phyloP scores from a whole-genome alignment of 23 tunicate genomes.

The Trididemnum nubilum region DNA sequence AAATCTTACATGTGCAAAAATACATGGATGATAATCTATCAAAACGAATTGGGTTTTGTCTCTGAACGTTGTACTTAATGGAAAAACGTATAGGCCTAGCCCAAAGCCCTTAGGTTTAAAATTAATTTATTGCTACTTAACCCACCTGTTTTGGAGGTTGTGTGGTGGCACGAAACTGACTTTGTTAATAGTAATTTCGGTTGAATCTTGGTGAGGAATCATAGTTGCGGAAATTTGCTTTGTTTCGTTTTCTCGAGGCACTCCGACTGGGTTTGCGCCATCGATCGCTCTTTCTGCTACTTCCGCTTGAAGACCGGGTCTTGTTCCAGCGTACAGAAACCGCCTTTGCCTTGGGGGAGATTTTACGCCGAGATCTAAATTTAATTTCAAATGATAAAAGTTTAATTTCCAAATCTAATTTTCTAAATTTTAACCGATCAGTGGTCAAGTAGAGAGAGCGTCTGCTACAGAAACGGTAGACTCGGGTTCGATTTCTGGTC shows the following conservation, averaged over 20 bases:
- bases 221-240: neutral
- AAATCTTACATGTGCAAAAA: too few relatives aligned
- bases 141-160: neutral
- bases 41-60: too few relatives aligned
- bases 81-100: too few relatives aligned
- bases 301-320: constrained; percentile 46
- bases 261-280: neutral
- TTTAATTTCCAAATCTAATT: neutral
- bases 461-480: too few relatives aligned
- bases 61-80: too few relatives aligned
- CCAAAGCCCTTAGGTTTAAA: too few relatives aligned
- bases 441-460: too few relatives aligned
- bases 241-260: neutral
- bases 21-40: too few relatives aligned
- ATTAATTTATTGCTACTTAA: too few relatives aligned
- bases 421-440: too few relatives aligned
- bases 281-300: neutral
- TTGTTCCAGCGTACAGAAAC: constrained; percentile 87
- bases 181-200: constrained; percentile 24
- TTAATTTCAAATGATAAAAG: neutral
- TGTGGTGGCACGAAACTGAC: constrained; percentile 55
- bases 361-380: constrained; percentile 26
- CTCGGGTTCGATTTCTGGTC: too few relatives aligned
- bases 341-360: constrained; percentile 59
- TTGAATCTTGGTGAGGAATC: neutral